A percentile compares a stretch with the other conserved stretches of the same genome.
Evolutionary conservation across 2,797 vertebrate genomes (phyloP).

Genomic region (Galagoides demidoff): DNA sequence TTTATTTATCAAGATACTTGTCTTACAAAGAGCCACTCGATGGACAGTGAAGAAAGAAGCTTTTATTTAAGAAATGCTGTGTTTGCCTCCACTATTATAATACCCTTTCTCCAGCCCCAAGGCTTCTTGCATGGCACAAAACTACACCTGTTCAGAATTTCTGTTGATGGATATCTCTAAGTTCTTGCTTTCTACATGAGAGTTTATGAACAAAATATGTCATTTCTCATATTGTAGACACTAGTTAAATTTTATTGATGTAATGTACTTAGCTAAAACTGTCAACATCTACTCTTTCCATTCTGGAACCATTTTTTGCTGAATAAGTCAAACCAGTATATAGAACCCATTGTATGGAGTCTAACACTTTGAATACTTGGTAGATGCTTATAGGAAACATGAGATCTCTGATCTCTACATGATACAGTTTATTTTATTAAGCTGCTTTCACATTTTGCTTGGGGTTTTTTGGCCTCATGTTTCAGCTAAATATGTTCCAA

Average conservation of each 20-base stretch:
- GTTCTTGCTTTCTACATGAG: neutral
- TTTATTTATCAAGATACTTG: neutral
- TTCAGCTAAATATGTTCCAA: neutral
- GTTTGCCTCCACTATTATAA: neutral
- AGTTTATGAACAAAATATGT: neutral
- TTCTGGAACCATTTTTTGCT: neutral
- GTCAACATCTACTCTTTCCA: neutral
- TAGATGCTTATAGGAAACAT: neutral
- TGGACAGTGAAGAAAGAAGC: neutral
- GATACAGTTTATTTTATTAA: neutral
- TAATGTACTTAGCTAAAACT: neutral
- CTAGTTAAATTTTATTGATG: neutral
- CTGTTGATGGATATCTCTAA: neutral
- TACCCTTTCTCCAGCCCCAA: neutral
- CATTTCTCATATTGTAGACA: neutral
- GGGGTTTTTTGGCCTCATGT: neutral
- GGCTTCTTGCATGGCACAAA: neutral
- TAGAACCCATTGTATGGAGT: neutral
- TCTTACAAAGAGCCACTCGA: neutral
- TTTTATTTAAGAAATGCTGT: conserved; percentile 11
- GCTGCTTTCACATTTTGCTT: neutral
- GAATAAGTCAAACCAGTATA: neutral
- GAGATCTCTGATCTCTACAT: neutral
- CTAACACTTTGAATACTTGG: neutral
- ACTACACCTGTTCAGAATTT: neutral